Percentiles rank a stretch among this genome's conserved stretches.
Conservation (phyloP, 2,797 vertebrate species). For the Alfaro cultratus region DNA sequence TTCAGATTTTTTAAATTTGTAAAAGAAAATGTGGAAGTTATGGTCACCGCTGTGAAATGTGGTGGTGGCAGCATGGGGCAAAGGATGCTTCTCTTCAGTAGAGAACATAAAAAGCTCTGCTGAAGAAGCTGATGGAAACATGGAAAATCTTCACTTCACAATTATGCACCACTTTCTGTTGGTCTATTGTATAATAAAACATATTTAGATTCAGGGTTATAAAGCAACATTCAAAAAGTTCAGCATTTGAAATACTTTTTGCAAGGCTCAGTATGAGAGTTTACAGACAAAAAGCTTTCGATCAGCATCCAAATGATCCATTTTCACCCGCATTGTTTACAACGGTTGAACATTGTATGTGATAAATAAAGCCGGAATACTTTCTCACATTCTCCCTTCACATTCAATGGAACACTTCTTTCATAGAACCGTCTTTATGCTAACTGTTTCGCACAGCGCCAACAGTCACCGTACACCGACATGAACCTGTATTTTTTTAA, state of each 20-base stretch:
- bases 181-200: neutral
- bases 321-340: neutral
- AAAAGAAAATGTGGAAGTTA: neutral
- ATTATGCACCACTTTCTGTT: neutral
- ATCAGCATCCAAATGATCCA: neutral
- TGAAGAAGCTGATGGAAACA: neutral
- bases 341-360: conserved; percentile 5
- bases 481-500: conserved; percentile 57
- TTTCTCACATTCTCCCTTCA: conserved; percentile 20
- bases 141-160: neutral
- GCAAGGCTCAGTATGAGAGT: neutral
- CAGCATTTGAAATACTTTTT: neutral
- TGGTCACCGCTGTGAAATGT: neutral
- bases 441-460: conserved; percentile 44
- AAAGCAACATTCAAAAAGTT: neutral
- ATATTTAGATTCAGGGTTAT: neutral
- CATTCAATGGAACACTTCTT: conserved; percentile 43
- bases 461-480: conserved; percentile 56
- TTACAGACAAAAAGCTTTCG: neutral
- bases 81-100: neutral
- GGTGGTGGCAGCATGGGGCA: neutral
- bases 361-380: conserved; percentile 26
- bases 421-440: conserved; percentile 37
- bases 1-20: neutral
- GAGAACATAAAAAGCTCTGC: neutral